Percentiles rank a stretch among this genome's conserved stretches.
Evolutionary conservation across 2,888 invertebrate species (phyloP).

Genomic region (Boloria selene): DNA sequence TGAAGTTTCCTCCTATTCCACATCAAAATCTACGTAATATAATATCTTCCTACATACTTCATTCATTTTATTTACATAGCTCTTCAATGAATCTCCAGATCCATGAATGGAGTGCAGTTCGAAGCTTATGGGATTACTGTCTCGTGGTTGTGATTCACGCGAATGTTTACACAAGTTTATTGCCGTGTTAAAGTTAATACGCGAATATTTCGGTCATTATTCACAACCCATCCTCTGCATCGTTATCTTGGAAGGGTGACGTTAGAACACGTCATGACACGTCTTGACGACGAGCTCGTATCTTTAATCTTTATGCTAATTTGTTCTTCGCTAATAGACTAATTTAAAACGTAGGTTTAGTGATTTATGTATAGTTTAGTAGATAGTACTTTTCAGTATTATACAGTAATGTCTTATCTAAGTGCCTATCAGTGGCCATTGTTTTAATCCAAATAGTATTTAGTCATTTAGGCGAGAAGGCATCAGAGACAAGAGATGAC

Average conservation of each 20-base stretch:
- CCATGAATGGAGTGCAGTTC: conserved; percentile 22
- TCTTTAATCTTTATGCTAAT: background rate
- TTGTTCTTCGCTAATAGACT: background rate
- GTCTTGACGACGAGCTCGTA: conserved; percentile 13
- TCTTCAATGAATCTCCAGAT: background rate
- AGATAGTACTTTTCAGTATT: too few relatives aligned
- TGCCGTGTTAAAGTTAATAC: conserved; percentile 38
- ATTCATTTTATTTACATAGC: background rate
- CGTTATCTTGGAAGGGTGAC: conserved; percentile 46
- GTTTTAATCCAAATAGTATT: too few relatives aligned
- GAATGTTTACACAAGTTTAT: conserved; percentile 42
- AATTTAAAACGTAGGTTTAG: too few relatives aligned
- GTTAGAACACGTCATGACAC: conserved; percentile 27
- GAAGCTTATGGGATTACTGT: conserved; percentile 15
- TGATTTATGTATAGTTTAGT: too few relatives aligned
- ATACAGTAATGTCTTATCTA: too few relatives aligned
- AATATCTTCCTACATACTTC: too few relatives aligned
- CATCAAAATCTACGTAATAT: too few relatives aligned
- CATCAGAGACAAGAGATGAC: too few relatives aligned
- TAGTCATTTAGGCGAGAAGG: too few relatives aligned
- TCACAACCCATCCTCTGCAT: conserved; percentile 29
- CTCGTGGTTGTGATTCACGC: conserved; percentile 43
- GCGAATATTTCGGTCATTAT: conserved; percentile 37
- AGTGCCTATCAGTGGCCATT: too few relatives aligned
- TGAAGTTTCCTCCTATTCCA: too few relatives aligned